Evolutionary conservation across 2,113 vertebrate species (phyloP), one percentile per base, ranked within the genome.

Genomic region (Columba janthina): DNA sequence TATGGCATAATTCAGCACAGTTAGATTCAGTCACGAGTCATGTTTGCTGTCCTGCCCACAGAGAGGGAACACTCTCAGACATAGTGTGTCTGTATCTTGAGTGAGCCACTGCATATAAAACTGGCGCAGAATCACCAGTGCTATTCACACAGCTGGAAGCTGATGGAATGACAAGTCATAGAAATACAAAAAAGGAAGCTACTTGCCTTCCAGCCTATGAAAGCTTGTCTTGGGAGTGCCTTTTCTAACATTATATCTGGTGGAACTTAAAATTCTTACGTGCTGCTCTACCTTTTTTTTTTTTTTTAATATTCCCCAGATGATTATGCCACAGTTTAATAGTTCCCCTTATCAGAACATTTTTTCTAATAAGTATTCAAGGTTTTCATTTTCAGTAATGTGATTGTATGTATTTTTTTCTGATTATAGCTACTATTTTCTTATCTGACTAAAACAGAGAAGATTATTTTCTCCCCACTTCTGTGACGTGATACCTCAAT

Each of bases 1-100:
- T 97, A 88, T 85, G 74, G n/a, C 88, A 92, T 96, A 96, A 97
- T 69, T 89, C 72, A 95, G 60, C 73, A 58, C 66, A 94, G 82
- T 94, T 76, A 91, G 76, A 93, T 76, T 96, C 91, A 87, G 91
- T 86, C 50, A 21, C 42, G 76, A 96, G 86, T 70, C 8, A 26
- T 64, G n/a, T 86, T 95, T 97, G 78, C 53, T 83, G 74, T 85
- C 65, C 61, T 64, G 28, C n/a, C 85, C 6, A 1, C 8, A 16
- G 65, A 93, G 94, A 77, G 46, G 46, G 42, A 90, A 76, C n/a
- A 13, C 26, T 82, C 60, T 73, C 50, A 74, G 36, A 42, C 11
- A 6, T 3, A 32, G 42, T 22, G 5, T 40, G 28, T 38, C 84
- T 94, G 3, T 38, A 22, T 38, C 50, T 81, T 8, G 7, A 34